These are phyloP conservation scores for Clarias fuscus DNA, from an alignment of 2,797 vertebrate genomes.

Conservation along the genomic window DNA sequence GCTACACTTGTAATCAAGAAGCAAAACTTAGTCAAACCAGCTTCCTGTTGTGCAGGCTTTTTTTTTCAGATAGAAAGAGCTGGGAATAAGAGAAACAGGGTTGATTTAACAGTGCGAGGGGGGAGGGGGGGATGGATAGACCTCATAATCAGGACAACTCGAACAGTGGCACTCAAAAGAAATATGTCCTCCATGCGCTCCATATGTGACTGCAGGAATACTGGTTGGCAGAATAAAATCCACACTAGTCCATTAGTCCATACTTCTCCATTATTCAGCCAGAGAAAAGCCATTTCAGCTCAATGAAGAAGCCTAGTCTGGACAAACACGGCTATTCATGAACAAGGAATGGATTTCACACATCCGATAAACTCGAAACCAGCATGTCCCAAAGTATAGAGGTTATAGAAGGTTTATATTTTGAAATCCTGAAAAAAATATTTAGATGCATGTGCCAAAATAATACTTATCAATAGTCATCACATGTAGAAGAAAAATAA, in stretches of 20 bases:
- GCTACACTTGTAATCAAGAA: slow-evolving; percentile 27
- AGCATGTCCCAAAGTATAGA: neutral
- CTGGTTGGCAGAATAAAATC: slow-evolving; percentile 21
- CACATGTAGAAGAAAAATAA: neutral
- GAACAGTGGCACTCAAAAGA: neutral
- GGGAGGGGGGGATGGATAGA: neutral
- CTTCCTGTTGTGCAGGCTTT: neutral
- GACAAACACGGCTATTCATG: neutral
- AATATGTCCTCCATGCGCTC: neutral
- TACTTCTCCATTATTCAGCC: neutral
- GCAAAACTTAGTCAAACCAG: slow-evolving; percentile 9
- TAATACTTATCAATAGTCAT: neutral
- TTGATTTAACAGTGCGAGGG: neutral
- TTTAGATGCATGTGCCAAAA: neutral
- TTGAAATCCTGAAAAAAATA: neutral
- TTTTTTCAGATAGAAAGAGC: neutral
- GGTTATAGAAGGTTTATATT: neutral
- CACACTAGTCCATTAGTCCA: neutral
- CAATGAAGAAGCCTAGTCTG: neutral
- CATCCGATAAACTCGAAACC: neutral
- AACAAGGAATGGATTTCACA: neutral
- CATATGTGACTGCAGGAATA: slow-evolving; percentile 25
- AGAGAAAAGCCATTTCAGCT: neutral
- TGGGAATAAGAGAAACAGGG: neutral
- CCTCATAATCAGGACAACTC: neutral